Evolutionary conservation across 2,888 invertebrate species (phyloP).

Genomic region (Chloroclystis v-ata): DNA sequence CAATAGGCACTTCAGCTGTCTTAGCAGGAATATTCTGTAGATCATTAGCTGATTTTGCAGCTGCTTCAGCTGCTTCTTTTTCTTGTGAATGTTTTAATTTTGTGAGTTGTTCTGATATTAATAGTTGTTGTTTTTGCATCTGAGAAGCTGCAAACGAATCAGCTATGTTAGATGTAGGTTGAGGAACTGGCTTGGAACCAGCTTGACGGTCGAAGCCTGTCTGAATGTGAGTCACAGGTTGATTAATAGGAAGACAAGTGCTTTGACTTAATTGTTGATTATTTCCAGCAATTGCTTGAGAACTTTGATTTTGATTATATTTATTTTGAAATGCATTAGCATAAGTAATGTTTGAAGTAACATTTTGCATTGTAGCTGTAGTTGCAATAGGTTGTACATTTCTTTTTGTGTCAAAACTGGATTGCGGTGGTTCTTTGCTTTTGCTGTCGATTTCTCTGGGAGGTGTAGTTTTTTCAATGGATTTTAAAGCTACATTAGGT

Average conservation of each 20-base stretch:
- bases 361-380: conserved; percentile 26
- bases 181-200: conserved; percentile 34
- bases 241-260: conserved; percentile 34
- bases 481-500: conserved; percentile 37
- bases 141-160: conserved; percentile 44
- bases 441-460: conserved; percentile 38
- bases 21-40: conserved; percentile 43
- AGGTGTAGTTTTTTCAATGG: conserved; percentile 38
- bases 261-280: conserved; percentile 43
- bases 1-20: conserved; percentile 45
- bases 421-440: conserved; percentile 26
- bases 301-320: conserved; percentile 36
- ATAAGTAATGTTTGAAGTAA: conserved; percentile 27
- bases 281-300: conserved; percentile 36
- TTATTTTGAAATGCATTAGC: conserved; percentile 41
- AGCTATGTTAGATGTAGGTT: conserved; percentile 35
- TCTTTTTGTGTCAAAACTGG: conserved; percentile 26
- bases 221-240: conserved; percentile 35
- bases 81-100: conserved; percentile 56
- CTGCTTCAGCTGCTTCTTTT: conserved; percentile 59
- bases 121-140: conserved; percentile 41
- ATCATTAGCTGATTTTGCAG: conserved; percentile 56
- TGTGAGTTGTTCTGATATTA: conserved; percentile 41
- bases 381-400: conserved; percentile 25
- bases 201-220: conserved; percentile 42